Evolutionary conservation across 2,888 invertebrate species (phyloP).

Genomic region (Odontomyia ornata): DNA sequence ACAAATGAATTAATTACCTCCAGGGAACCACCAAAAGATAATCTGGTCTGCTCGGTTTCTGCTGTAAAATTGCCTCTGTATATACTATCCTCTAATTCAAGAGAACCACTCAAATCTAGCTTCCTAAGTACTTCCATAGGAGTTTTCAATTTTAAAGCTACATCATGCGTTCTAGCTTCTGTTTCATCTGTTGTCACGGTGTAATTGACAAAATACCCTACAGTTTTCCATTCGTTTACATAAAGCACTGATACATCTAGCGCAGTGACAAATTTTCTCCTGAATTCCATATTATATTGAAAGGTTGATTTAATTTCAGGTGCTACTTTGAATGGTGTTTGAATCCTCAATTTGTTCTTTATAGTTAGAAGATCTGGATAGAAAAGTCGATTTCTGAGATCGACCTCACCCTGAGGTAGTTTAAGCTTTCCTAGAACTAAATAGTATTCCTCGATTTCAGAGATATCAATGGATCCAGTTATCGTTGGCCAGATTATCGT

Average conservation of each 20-base stretch:
- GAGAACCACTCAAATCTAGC: conserved; percentile 63
- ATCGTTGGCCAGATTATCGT: conserved; percentile 69
- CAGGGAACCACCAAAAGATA: conserved; percentile 67
- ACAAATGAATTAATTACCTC: conserved; percentile 63
- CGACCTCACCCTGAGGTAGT: conserved; percentile 68
- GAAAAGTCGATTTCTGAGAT: conserved; percentile 68
- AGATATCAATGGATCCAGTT: conserved; percentile 67
- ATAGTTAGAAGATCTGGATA: conserved; percentile 65
- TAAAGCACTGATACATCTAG: conserved; percentile 65
- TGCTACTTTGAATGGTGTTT: conserved; percentile 66
- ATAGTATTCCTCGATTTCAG: conserved; percentile 66
- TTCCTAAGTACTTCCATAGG: conserved; percentile 66
- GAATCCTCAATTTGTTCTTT: conserved; percentile 68
- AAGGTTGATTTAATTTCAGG: conserved; percentile 66
- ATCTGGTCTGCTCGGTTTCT: conserved; percentile 65
- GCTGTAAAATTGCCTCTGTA: conserved; percentile 67
- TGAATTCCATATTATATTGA: conserved; percentile 65
- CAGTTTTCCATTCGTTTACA: conserved; percentile 57
- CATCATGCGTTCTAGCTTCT: conserved; percentile 63
- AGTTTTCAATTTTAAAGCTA: conserved; percentile 66
- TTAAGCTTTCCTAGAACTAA: conserved; percentile 65
- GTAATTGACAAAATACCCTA: conserved; percentile 67
- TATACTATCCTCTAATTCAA: conserved; percentile 66
- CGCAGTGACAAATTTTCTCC: conserved; percentile 65
- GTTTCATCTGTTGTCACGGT: conserved; percentile 62